Percentiles rank a stretch among this genome's conserved stretches.
These are phyloP conservation scores for Merluccius polli DNA, from an alignment of 2,797 vertebrate genomes.

Conservation along the genomic window DNA sequence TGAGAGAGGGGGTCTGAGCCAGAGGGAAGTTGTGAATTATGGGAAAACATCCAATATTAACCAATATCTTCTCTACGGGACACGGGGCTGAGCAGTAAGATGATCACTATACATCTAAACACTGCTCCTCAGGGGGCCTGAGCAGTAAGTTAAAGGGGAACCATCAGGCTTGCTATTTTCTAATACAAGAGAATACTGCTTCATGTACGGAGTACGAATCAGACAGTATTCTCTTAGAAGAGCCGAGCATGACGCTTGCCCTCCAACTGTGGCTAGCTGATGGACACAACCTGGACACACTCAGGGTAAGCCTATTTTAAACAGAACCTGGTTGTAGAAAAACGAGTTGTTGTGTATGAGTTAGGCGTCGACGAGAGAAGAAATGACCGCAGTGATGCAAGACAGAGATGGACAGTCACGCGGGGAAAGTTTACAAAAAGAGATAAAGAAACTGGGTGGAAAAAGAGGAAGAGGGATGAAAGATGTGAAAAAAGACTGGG, in stretches of 20 bases:
- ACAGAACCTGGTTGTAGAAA: neutral
- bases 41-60: neutral
- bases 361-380: neutral
- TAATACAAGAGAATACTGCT: neutral
- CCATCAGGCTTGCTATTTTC: neutral
- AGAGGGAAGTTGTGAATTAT: neutral
- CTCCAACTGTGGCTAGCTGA: neutral
- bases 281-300: neutral
- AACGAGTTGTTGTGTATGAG: neutral
- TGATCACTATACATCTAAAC: too few relatives aligned
- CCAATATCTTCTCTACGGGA: neutral
- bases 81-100: neutral
- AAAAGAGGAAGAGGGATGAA: neutral
- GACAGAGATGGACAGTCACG: neutral
- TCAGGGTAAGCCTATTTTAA: neutral
- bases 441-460: neutral
- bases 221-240: neutral
- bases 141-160: neutral
- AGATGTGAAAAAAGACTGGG: conserved; percentile 11
- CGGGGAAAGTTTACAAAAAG: neutral
- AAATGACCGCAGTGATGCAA: neutral
- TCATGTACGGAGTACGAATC: neutral
- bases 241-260: neutral
- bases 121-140: too few relatives aligned
- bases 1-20: neutral